A percentile compares a stretch with the other conserved stretches of the same genome.
phyloP scores from a whole-genome alignment of 2,888 invertebrate genomes.

The Drosophila multiciliata region DNA sequence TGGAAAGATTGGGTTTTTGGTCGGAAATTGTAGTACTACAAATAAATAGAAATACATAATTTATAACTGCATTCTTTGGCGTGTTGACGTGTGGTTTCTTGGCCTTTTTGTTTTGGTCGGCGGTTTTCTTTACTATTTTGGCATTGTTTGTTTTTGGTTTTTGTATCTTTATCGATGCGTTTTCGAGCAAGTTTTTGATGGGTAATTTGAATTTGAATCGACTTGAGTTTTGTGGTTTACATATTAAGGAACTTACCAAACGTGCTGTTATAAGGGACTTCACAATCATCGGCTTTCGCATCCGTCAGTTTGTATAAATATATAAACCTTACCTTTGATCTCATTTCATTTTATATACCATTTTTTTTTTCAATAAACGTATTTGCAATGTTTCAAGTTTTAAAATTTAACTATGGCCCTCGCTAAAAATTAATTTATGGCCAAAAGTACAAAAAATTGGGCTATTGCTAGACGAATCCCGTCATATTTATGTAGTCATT shows the following conservation, averaged over 20 bases:
- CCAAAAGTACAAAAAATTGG: conserved; percentile 21
- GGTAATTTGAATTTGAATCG: conserved; percentile 51
- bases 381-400: conserved; percentile 48
- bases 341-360: conserved; percentile 40
- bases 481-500: conserved; percentile 5
- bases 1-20: neutral
- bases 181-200: conserved; percentile 69
- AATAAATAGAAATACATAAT: conserved; percentile 44
- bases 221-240: conserved; percentile 58
- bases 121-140: conserved; percentile 51
- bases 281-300: conserved; percentile 76
- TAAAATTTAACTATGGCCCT: conserved; percentile 39
- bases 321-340: conserved; percentile 83
- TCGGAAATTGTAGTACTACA: conserved; percentile 25
- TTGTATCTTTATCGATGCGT: conserved; percentile 49
- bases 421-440: conserved; percentile 23
- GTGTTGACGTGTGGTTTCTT: conserved; percentile 84
- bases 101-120: conserved; percentile 43
- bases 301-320: conserved; percentile 80
- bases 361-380: conserved; percentile 34
- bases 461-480: conserved; percentile 6
- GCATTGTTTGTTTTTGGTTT: conserved; percentile 30
- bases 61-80: conserved; percentile 71
- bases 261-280: conserved; percentile 82
- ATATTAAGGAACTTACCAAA: conserved; percentile 84